phyloP scores from a whole-genome alignment of 2,888 invertebrate species.

The Tyria jacobaeae region DNA sequence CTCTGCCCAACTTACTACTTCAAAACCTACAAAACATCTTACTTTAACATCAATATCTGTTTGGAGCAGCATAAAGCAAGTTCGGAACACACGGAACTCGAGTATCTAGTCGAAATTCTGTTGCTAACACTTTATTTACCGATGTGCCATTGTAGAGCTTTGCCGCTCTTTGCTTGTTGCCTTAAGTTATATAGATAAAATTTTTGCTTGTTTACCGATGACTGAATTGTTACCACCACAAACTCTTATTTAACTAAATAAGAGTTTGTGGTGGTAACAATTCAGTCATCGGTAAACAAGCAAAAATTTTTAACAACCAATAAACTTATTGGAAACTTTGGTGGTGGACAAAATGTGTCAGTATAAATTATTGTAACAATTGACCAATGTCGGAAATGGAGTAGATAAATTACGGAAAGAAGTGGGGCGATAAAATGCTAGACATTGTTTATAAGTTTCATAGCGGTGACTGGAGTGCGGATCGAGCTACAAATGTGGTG shows the following conservation, averaged over 20 bases:
- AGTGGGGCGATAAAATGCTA: no score
- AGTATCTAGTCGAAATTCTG: slow-evolving; percentile 8
- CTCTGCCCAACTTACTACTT: background rate
- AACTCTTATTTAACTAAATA: no score
- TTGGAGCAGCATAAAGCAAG: slow-evolving; percentile 17
- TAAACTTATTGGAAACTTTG: no score
- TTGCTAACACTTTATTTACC: slow-evolving; percentile 18
- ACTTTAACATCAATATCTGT: slow-evolving; percentile 28
- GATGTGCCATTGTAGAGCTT: slow-evolving; percentile 1
- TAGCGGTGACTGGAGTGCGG: no score
- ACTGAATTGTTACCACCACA: background rate
- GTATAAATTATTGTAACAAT: no score
- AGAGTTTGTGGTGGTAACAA: no score
- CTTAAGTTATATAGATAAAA: background rate
- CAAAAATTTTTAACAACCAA: background rate
- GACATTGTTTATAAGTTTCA: no score
- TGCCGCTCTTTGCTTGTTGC: slow-evolving; percentile 1
- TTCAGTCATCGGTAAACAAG: background rate
- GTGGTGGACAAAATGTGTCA: no score
- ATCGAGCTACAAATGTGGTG: no score
- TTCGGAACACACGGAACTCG: slow-evolving; percentile 13
- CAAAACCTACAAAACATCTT: slow-evolving; percentile 13
- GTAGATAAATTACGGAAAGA: no score
- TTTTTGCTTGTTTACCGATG: no score
- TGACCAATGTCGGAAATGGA: no score